phyloP scores from a whole-genome alignment of 2,888 invertebrate species.

The Agriopis aurantiaria region DNA sequence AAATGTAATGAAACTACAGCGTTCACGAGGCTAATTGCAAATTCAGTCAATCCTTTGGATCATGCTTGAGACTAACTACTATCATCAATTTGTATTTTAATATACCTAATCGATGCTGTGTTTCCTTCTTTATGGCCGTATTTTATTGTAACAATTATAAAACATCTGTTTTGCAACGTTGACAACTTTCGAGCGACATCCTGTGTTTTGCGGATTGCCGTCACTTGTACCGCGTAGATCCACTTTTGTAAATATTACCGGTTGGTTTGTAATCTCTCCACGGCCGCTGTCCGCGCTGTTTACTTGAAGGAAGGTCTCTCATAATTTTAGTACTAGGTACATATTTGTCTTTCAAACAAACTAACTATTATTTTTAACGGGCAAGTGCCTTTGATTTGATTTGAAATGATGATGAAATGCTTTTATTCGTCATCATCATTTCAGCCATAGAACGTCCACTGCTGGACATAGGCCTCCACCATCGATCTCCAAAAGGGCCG shows the following conservation, averaged over 20 bases:
- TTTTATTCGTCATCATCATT: too few species aligned
- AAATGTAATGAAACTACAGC: not conserved
- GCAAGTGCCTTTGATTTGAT: too few species aligned
- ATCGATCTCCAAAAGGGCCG: too few species aligned
- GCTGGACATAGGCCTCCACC: too few species aligned
- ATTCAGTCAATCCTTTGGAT: slow-evolving; percentile 46
- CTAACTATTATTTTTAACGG: too few species aligned
- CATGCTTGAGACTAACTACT: slow-evolving; percentile 52
- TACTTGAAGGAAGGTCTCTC: not conserved
- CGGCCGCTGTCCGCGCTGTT: not conserved
- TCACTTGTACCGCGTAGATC: not conserved
- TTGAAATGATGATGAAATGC: too few species aligned
- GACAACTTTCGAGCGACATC: slow-evolving; percentile 18
- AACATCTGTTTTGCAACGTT: slow-evolving; percentile 31
- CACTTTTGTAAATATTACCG: not conserved
- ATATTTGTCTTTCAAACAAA: too few species aligned
- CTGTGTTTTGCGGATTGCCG: not conserved
- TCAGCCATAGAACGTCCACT: too few species aligned
- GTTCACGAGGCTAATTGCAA: not conserved
- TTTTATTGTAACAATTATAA: slow-evolving; percentile 31
- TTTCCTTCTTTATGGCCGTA: slow-evolving; percentile 49
- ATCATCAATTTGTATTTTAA: slow-evolving; percentile 54
- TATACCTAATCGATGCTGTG: slow-evolving; percentile 45
- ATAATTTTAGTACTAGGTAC: too few species aligned
- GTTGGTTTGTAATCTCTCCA: not conserved